Evolutionary conservation across 2,113 vertebrate genomes (phyloP), one percentile per base, ranked within the genome.

Genomic region (Thymallus thymallus): DNA sequence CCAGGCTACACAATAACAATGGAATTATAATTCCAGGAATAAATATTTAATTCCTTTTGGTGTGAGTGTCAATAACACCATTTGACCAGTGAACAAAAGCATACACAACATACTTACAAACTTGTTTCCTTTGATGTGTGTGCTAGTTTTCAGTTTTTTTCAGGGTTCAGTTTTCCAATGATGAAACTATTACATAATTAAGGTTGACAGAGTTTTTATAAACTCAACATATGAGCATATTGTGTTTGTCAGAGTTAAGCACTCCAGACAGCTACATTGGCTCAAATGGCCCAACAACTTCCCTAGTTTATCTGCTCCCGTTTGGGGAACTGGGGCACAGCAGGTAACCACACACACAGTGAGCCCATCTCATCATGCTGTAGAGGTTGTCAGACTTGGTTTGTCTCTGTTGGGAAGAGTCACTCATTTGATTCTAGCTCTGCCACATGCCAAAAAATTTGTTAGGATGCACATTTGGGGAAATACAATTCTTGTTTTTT

Each of bases 111-210:
- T 5, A 20, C 16, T 32, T 18, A 20, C 29, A 30, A 64, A 16
- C 62, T 30, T 23, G 35, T 45, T 10, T 41, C 32, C 18, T 51
- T 7, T 48, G 72, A 51, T 56, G 79, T 58, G 66, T 18, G 6
- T 0, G 24, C 76, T 72, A n/a, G n/a, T n/a, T n/a, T n/a, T n/a
- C n/a, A n/a, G n/a, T n/a, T n/a, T n/a, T n/a, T n/a, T n/a, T n/a
- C n/a, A n/a, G n/a, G 82, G 80, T 71, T 82, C 75, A 74, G 72
- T 75, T 80, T 86, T 76, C 77, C 82, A 82, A 88, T 82, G 75
- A 87, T 87, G 74, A 74, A 75, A 58, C 48, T 51, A 81, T 90
- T 88, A 75, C 76, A 82, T 84, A 86, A 91, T 76, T 20, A 71
- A 74, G 73, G 81, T 72, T 86, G 85, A 87, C 75, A 74, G 76